Percentiles rank a stretch among this genome's conserved stretches.
These are phyloP conservation scores for Amphipoea oculea DNA, from an alignment of 2,888 invertebrate genomes.

Conservation along the genomic window DNA sequence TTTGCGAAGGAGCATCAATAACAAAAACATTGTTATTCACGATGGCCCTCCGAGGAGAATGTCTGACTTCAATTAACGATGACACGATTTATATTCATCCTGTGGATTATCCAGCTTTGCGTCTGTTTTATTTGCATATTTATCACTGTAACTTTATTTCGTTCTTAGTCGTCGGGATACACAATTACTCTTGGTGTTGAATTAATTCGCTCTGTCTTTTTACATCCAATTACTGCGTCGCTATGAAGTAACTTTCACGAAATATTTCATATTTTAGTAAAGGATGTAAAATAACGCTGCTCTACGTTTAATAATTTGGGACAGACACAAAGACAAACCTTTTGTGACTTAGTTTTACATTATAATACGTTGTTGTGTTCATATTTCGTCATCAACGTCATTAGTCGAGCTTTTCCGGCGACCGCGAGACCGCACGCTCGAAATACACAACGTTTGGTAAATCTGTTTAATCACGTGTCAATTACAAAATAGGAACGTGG, in stretches of 20 bases:
- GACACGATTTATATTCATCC: slow-evolving; percentile 82
- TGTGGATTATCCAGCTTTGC: slow-evolving; percentile 75
- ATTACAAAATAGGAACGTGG: slow-evolving; percentile 27
- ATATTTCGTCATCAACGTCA: slow-evolving; percentile 35
- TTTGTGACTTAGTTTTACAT: slow-evolving; percentile 5
- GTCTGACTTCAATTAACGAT: slow-evolving; percentile 80
- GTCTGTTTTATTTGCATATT: slow-evolving; percentile 77
- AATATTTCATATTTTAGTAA: slow-evolving; percentile 61
- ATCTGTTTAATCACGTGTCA: slow-evolving; percentile 40
- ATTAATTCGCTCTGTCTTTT: slow-evolving; percentile 65
- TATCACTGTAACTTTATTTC: slow-evolving; percentile 75
- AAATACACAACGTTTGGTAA: slow-evolving; percentile 29
- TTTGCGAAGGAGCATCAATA: slow-evolving; percentile 55
- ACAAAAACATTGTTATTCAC: slow-evolving; percentile 73
- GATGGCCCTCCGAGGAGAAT: slow-evolving; percentile 70
- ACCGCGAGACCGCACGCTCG: slow-evolving; percentile 20
- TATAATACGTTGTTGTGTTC: slow-evolving; percentile 15
- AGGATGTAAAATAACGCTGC: slow-evolving; percentile 46
- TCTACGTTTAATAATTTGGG: slow-evolving; percentile 2
- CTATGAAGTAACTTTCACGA: slow-evolving; percentile 53
- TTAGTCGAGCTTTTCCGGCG: slow-evolving; percentile 26
- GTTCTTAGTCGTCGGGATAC: slow-evolving; percentile 68
- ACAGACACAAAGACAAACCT: slow-evolving; percentile 12
- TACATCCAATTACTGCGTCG: slow-evolving; percentile 64
- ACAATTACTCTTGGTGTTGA: slow-evolving; percentile 68